These are phyloP conservation scores for Oophaga pumilio DNA, from an alignment of 2,113 vertebrate genomes.

Conservation along the genomic window DNA sequence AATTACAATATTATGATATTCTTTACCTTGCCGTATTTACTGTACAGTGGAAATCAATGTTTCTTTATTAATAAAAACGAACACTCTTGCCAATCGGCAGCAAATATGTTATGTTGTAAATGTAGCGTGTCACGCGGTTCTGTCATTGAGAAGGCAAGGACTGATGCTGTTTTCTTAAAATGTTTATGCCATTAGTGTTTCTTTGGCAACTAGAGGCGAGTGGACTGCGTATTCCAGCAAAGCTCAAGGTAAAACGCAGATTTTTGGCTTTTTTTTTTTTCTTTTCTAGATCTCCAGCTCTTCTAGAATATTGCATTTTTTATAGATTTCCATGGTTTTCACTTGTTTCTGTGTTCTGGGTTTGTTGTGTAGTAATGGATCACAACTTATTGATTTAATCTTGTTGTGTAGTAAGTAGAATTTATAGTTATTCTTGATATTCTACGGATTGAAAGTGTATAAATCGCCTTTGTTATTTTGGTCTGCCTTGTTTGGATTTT, in stretches of 20 bases:
- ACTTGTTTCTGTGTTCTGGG: background rate
- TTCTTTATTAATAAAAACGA: background rate
- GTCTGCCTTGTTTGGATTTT: background rate
- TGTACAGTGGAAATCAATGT: background rate
- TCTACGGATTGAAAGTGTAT: background rate
- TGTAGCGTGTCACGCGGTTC: background rate
- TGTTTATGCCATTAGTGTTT: constrained; percentile 6
- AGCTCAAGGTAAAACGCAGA: too few species aligned
- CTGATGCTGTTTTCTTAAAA: constrained; percentile 13
- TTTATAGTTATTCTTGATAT: background rate
- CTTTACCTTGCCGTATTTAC: background rate
- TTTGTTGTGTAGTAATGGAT: background rate
- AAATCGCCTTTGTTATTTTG: background rate
- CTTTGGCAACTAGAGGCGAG: constrained; percentile 5
- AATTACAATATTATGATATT: background rate
- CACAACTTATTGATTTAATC: too few species aligned
- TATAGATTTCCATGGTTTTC: background rate
- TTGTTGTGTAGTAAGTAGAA: background rate
- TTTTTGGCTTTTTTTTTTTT: too few species aligned
- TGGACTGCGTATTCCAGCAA: background rate
- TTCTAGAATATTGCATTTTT: background rate
- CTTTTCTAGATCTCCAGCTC: background rate
- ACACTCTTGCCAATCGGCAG: too few species aligned
- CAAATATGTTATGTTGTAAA: background rate
- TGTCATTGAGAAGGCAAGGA: background rate